Evolutionary conservation across 2,797 vertebrate species (phyloP).

Genomic region (Anabacerthia variegaticeps): DNA sequence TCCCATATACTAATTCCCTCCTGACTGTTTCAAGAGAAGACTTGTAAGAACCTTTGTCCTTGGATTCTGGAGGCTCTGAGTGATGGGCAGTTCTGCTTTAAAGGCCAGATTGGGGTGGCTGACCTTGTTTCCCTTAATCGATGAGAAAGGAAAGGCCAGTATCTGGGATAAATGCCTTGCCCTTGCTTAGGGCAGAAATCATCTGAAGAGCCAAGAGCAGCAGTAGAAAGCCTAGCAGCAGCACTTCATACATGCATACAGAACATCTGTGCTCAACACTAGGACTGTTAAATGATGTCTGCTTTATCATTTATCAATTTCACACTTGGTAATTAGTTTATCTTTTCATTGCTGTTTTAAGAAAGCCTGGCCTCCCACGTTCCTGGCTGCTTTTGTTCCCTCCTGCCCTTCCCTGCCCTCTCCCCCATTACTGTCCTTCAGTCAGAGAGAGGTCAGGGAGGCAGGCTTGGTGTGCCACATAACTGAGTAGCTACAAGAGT

Average conservation of each 20-base stretch:
- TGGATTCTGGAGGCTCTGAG: not conserved
- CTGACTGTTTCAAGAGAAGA: not conserved
- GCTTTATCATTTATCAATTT: constrained; percentile 35
- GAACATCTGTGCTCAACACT: not conserved
- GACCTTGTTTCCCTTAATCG: not conserved
- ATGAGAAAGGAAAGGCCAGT: not conserved
- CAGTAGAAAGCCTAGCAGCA: not conserved
- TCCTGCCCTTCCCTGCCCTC: constrained; percentile 19
- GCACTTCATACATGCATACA: not conserved
- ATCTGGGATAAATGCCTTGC: not conserved
- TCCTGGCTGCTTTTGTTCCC: constrained; percentile 8
- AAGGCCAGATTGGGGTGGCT: not conserved
- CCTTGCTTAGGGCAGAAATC: not conserved
- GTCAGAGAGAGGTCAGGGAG: not conserved
- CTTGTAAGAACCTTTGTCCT: not conserved
- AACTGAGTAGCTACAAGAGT: not conserved
- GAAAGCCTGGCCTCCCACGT: not conserved
- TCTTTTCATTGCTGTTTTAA: constrained; percentile 26
- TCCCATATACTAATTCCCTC: not conserved
- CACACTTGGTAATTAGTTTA: constrained; percentile 42
- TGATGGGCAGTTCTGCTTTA: constrained; percentile 12
- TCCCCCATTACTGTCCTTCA: not conserved
- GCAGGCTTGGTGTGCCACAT: not conserved
- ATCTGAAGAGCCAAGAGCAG: not conserved
- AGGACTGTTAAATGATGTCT: not conserved